phyloP scores from a whole-genome alignment of 2,113 vertebrate species.

The Ceyx cyanopectus region DNA sequence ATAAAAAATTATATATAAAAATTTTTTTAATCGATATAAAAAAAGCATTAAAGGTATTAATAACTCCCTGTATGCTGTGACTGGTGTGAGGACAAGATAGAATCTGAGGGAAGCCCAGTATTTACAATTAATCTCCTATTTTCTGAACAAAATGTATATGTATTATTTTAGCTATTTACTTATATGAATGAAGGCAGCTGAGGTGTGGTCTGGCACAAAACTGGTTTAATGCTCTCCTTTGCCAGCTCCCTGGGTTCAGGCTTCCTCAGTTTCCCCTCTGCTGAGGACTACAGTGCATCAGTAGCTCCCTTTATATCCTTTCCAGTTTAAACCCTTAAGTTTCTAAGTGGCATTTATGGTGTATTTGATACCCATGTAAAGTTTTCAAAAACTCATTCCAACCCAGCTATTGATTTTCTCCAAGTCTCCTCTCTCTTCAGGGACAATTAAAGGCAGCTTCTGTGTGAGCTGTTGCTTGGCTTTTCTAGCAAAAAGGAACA shows the following conservation, averaged over 20 bases:
- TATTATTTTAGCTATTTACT: neutral
- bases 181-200: rapidly evolving
- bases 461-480: neutral
- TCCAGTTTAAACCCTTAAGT: neutral
- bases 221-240: neutral
- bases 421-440: neutral
- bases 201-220: neutral
- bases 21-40: neutral
- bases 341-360: neutral
- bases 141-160: neutral
- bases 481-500: neutral
- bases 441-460: neutral
- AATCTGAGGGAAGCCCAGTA: neutral
- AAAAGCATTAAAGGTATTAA: neutral
- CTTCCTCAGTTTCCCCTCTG: neutral
- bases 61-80: neutral
- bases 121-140: neutral
- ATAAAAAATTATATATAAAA: no score
- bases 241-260: neutral
- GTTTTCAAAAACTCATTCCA: neutral
- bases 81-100: neutral
- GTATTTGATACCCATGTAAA: neutral
- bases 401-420: neutral
- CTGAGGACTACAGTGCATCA: neutral
- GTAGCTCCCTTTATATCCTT: neutral